These are phyloP conservation scores for Furcula furcula DNA, from an alignment of 2,888 invertebrate species.

Conservation along the genomic window DNA sequence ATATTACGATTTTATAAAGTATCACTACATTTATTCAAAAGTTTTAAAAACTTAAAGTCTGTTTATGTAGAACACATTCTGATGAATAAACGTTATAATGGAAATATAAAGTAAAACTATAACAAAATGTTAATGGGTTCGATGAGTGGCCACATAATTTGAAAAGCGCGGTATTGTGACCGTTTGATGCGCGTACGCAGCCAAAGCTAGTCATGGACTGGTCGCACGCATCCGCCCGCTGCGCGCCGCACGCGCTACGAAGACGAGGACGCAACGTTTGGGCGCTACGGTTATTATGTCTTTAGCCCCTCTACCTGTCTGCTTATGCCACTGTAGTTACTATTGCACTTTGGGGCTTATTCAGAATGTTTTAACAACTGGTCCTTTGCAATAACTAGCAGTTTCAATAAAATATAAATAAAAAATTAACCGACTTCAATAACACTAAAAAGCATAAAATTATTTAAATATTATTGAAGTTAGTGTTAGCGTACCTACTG, in stretches of 20 bases:
- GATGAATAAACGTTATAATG: not conserved
- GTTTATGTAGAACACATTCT: conserved; percentile 2
- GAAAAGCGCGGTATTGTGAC: conserved; percentile 31
- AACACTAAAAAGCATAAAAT: too few species aligned
- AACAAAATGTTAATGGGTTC: conserved; percentile 25
- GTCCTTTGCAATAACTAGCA: too few species aligned
- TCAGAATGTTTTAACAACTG: too few species aligned
- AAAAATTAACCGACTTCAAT: too few species aligned
- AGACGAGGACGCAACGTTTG: conserved; percentile 54
- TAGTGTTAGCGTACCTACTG: too few species aligned
- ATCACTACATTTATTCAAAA: conserved; percentile 20
- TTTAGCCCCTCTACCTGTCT: conserved; percentile 50
- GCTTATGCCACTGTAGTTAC: too few species aligned
- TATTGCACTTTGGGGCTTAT: conserved; percentile 45
- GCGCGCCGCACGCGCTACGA: conserved; percentile 52
- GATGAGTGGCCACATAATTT: conserved; percentile 44
- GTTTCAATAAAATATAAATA: too few species aligned
- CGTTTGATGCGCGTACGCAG: conserved; percentile 63
- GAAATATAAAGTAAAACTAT: conserved; percentile 6
- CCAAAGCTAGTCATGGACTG: conserved; percentile 66
- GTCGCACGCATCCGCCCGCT: conserved; percentile 39
- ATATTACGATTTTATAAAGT: conserved; percentile 33
- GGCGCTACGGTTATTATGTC: conserved; percentile 63
- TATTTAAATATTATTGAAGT: too few species aligned
- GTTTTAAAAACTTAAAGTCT: too few species aligned